Evolutionary conservation across 2,113 vertebrate genomes (phyloP).

Genomic region (Gambusia holbrooki): DNA sequence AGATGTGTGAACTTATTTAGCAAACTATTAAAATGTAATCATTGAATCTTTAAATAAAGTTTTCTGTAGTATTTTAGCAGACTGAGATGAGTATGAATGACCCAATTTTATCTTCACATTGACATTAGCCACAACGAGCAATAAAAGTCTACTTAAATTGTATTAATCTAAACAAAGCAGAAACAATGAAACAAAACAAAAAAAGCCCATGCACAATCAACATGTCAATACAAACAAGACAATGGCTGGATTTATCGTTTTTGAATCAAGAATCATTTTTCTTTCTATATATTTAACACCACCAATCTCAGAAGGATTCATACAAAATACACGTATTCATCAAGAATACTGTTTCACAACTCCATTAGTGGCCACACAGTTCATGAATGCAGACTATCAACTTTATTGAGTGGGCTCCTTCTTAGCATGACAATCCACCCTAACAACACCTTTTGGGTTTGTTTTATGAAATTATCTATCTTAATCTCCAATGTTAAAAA

Average conservation of each 20-base stretch:
- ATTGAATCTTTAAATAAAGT: neutral
- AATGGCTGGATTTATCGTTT: neutral
- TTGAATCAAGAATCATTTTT: neutral
- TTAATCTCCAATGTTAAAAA: neutral
- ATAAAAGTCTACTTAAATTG: neutral
- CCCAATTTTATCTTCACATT: neutral
- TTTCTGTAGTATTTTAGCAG: neutral
- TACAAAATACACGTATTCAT: no score
- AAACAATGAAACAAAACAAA: neutral
- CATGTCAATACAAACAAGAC: neutral
- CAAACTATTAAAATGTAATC: neutral
- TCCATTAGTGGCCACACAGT: no score
- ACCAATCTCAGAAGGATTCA: neutral
- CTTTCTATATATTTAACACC: neutral
- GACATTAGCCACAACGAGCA: neutral
- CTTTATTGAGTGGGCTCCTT: no score
- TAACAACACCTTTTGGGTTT: neutral
- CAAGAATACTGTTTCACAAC: no score
- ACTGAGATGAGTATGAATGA: neutral
- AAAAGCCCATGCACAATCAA: no score
- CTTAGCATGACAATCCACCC: no score
- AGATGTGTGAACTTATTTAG: neutral
- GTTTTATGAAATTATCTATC: neutral
- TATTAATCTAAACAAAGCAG: neutral
- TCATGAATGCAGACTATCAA: no score